Conservation (phyloP, 1,140 invertebrate species). For the Bilobella aurantiaca region DNA sequence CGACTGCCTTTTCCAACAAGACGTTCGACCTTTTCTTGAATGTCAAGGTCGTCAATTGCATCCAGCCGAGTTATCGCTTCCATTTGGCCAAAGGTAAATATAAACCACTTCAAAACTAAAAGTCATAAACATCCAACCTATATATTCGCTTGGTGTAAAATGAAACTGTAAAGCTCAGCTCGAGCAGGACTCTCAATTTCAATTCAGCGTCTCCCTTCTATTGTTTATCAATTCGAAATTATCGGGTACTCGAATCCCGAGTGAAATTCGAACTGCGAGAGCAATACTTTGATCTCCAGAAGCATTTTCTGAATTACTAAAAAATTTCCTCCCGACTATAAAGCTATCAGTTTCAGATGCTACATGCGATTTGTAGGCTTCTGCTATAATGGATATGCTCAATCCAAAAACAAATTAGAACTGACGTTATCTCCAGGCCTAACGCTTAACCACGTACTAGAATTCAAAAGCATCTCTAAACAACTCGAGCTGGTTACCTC, state of each 20-base stretch:
- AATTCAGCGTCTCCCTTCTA: too few relatives aligned
- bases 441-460: background rate
- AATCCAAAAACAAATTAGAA: background rate
- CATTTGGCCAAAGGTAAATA: constrained; percentile 4
- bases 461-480: background rate
- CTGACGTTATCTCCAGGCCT: background rate
- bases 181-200: too few relatives aligned
- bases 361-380: too few relatives aligned
- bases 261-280: background rate
- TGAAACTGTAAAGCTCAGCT: too few relatives aligned
- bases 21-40: constrained; percentile 65
- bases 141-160: too few relatives aligned
- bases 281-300: background rate
- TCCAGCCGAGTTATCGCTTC: constrained; percentile 28
- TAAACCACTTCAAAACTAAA: background rate
- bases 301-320: background rate
- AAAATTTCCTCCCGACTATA: too few relatives aligned
- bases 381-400: background rate
- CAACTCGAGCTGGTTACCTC: too few relatives aligned
- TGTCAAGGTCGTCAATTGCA: constrained; percentile 59
- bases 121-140: background rate
- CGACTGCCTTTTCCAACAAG: constrained; percentile 62
- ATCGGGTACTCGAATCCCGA: too few relatives aligned
- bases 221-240: background rate
- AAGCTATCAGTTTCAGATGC: too few relatives aligned